Base-by-base conservation (phyloP, 2,888 invertebrate species). In the Meta bourneti region DNA sequence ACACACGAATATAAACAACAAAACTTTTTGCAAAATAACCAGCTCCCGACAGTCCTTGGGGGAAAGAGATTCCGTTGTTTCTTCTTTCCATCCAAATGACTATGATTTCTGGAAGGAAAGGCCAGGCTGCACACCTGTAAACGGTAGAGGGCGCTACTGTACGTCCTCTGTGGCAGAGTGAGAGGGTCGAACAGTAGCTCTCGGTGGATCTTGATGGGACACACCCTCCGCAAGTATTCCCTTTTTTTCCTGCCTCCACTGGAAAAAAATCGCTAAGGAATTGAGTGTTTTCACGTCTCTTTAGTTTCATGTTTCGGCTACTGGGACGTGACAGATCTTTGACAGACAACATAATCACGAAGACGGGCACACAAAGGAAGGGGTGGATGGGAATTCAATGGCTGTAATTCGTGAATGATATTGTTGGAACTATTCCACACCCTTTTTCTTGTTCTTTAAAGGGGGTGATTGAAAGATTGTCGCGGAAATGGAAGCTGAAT, bases 161-260 rank as follows among this genome's bases (percentile, higher is more conserved):
- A 49, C 91, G 87, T 82, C 87, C 87, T 87, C 49, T 82, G 48
- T 83, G 88, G 88, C 84, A 70, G 83, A 89, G 84, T 61, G 74
- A 88, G 91, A 91, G 91, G 91, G 49, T 82, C 87, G 70, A 84
- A 88, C 91, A 89, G 91, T 91, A 91, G 91, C 91, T 83, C 80
- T 74, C 71, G 79, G 80, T 87, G 82, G 86, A 86, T 82, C 83
- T 82, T 81, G 87, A 87, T 87, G 87, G 75, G 87, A 87, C 86
- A 87, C 86, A 87, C 87, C 91, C 82, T 89, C 80, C 7, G 54
- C 49, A 82, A 80, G 54, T 83, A 52, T 83, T 72, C 72, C 83
- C 72, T 83, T 82, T 70, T 82, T 71, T 83, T 72, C 20, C 51
- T 52, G 13, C 19, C 74, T 54, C 74, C 7, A 34, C 74, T 51